phyloP scores from a whole-genome alignment of 2,797 vertebrate species.

The Phrynocephalus forsythii region DNA sequence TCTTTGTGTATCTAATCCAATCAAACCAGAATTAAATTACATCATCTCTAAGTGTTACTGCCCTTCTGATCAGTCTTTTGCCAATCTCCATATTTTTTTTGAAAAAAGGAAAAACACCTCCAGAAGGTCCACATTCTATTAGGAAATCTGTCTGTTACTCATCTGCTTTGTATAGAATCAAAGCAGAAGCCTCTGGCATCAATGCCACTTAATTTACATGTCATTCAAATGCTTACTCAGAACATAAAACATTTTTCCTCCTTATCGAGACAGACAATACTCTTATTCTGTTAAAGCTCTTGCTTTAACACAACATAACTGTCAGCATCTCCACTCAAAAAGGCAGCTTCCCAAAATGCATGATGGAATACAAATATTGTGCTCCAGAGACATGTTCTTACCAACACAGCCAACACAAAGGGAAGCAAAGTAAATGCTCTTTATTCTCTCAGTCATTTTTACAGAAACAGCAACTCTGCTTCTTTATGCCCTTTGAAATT shows the following conservation, averaged over 20 bases:
- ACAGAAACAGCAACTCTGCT: neutral
- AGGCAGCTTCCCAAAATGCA: conserved; percentile 69
- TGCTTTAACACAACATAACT: conserved; percentile 75
- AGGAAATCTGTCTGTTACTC: conserved; percentile 70
- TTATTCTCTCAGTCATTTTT: conserved; percentile 35
- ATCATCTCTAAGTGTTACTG: conserved; percentile 35
- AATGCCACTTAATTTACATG: conserved; percentile 80
- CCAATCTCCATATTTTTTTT: conserved; percentile 45
- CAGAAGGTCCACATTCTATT: conserved; percentile 66
- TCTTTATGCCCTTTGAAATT: neutral
- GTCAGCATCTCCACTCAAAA: conserved; percentile 78
- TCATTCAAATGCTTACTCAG: conserved; percentile 79
- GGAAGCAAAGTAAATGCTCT: conserved; percentile 57
- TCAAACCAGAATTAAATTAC: conserved; percentile 31
- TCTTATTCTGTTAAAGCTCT: conserved; percentile 74
- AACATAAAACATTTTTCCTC: conserved; percentile 74
- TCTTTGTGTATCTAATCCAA: neutral
- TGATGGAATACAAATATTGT: conserved; percentile 68
- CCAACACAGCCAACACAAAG: conserved; percentile 58
- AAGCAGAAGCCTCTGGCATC: conserved; percentile 73
- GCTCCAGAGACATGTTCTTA: conserved; percentile 66
- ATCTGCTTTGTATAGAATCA: conserved; percentile 71
- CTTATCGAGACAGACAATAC: conserved; percentile 74
- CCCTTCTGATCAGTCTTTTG: conserved; percentile 53
- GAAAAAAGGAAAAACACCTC: conserved; percentile 6